phyloP scores from a whole-genome alignment of 2,888 invertebrate genomes.

The Sympetrum striolatum region DNA sequence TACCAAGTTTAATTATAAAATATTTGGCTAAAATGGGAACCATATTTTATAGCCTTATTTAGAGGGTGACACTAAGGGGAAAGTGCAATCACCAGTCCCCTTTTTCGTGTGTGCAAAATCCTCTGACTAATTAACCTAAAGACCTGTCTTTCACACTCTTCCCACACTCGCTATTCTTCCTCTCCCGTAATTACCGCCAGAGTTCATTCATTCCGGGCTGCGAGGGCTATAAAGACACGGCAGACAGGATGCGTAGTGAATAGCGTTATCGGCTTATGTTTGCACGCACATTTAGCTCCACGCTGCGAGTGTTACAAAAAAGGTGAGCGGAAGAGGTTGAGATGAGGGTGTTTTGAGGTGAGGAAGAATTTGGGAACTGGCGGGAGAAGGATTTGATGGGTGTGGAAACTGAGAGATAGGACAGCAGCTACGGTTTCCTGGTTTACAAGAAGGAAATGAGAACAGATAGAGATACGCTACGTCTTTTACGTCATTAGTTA shows the following conservation, averaged over 20 bases:
- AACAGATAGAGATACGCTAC: neutral
- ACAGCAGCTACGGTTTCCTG: too few relatives aligned
- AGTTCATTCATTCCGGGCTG: constrained; percentile 4
- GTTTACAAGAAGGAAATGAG: neutral
- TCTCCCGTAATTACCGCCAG: neutral
- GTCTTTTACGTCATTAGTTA: too few relatives aligned
- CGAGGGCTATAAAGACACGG: neutral
- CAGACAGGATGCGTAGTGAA: neutral
- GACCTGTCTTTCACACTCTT: neutral
- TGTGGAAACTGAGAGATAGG: neutral
- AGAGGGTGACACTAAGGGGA: neutral
- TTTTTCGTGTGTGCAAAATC: neutral
- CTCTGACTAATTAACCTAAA: neutral
- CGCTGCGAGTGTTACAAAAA: neutral
- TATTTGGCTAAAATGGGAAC: too few relatives aligned
- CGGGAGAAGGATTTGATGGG: neutral
- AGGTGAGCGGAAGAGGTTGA: neutral
- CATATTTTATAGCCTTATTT: too few relatives aligned
- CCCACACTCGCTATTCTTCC: neutral
- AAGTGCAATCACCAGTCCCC: neutral
- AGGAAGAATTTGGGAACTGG: neutral
- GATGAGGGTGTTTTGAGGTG: neutral
- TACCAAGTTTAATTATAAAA: too few relatives aligned
- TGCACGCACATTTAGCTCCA: neutral
- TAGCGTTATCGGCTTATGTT: constrained; percentile 1